These are phyloP conservation scores for Sarcoramphus papa DNA, from an alignment of 2,797 vertebrate genomes.

Conservation along the genomic window DNA sequence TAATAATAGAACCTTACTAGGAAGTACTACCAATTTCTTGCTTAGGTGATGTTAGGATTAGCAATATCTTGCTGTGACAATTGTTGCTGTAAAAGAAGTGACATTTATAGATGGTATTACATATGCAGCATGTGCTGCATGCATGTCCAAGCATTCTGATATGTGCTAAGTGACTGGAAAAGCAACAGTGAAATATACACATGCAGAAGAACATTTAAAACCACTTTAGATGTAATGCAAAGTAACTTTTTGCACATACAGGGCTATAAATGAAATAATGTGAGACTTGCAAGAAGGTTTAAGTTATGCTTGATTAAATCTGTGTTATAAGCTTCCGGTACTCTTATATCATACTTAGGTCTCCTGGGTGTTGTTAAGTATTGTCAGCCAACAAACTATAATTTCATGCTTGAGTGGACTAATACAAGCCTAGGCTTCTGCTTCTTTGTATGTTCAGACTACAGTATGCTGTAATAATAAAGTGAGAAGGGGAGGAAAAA, in stretches of 20 bases:
- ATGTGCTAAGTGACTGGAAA: background rate
- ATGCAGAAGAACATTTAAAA: background rate
- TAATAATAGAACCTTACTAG: conserved; percentile 20
- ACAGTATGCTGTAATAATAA: background rate
- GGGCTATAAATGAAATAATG: conserved; percentile 52
- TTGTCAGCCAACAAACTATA: conserved; percentile 56
- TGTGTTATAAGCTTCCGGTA: background rate
- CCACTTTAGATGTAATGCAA: background rate
- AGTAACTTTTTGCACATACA: background rate
- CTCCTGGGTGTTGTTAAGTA: conserved; percentile 39
- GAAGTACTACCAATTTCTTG: conserved; percentile 17
- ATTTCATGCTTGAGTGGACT: conserved; percentile 59
- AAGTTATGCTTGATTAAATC: conserved; percentile 55
- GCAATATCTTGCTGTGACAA: conserved; percentile 34
- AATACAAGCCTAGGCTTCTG: conserved; percentile 22
- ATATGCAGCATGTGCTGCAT: background rate
- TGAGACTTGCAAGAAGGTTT: conserved; percentile 19
- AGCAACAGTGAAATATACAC: background rate
- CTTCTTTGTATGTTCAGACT: background rate
- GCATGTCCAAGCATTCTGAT: background rate
- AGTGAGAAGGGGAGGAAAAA: background rate
- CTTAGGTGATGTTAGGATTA: conserved; percentile 59
- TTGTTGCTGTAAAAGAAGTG: conserved; percentile 24
- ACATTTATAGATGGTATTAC: conserved; percentile 11
- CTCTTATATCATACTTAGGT: conserved; percentile 7